These are phyloP conservation scores for Athripsodes cinereus DNA, from an alignment of 2,888 invertebrate species.

Conservation along the genomic window DNA sequence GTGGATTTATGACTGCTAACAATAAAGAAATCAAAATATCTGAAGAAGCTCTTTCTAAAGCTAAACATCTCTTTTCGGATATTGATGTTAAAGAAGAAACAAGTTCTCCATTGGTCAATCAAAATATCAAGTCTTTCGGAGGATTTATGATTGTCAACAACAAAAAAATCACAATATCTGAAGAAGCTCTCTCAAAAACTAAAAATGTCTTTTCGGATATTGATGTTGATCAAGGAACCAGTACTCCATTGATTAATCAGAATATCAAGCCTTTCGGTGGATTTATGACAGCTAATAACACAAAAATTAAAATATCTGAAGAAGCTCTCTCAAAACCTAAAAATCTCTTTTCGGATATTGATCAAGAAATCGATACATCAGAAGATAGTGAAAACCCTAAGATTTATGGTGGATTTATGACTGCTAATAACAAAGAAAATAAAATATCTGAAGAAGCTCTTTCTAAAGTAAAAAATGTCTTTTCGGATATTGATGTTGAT, in stretches of 20 bases:
- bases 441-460: background rate
- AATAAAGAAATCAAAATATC: background rate
- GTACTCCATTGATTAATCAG: too few relatives aligned
- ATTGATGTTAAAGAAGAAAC: background rate
- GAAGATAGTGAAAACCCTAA: too few relatives aligned
- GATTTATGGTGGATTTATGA: background rate
- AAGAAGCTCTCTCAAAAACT: conserved; percentile 10
- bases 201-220: conserved; percentile 6
- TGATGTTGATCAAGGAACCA: background rate
- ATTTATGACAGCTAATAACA: background rate
- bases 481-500: background rate
- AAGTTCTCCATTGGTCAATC: too few relatives aligned
- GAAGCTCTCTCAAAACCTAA: background rate
- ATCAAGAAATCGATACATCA: background rate
- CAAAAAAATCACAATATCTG: conserved; percentile 28
- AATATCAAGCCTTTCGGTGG: too few relatives aligned
- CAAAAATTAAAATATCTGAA: background rate
- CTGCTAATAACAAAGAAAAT: background rate
- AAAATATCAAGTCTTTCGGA: too few relatives aligned
- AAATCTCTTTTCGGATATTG: too few relatives aligned
- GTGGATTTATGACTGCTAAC: background rate
- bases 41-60: background rate
- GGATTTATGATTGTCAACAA: conserved; percentile 35
- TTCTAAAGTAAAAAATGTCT: background rate
- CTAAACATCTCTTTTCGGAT: background rate